Evolutionary conservation across 2,113 vertebrate species (phyloP), one percentile per base, ranked within the genome.

Genomic region (Ammodytes marinus): DNA sequence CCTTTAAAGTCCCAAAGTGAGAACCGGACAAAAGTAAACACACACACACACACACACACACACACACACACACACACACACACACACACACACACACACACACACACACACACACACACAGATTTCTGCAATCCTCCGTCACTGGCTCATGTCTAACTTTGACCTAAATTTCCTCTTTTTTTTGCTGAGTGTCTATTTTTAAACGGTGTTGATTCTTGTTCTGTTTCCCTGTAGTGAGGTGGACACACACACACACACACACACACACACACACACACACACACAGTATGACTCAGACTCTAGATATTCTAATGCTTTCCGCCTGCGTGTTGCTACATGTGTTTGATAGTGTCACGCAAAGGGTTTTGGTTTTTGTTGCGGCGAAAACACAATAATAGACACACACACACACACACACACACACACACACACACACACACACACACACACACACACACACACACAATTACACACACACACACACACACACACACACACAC

Each of bases 161-260:
- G 87, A 81, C 70, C 74, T 72, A 54, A 81, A 83, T 75, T 58
- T 82, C 86, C 60, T 61, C 42, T 9, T 59, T 66, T 42, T 40
- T 45, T 43, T 74, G 88, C 90, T 84, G 87, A 90, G 69, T 80
- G 71, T 87, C 86, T 90, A 84, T 81, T 89, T 88, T 87, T 87
- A 87, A 88, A 82, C 76, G 7, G 46, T 19, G 84, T 76, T 80
- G 79, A 71, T 89, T 67, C 86, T 63, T 35, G 64, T 72, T 17
- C 69, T 70, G 80, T 82, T 68, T 83, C 86, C 74, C 76, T 84
- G 75, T 68, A 82, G 78, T 11, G 67, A 72, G 75, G 67, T 45
- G 10, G 35, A 37, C 27, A 27, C 27, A 27, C 27, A 27, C 27
- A 27, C 27, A 27, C 27, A 27, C 27, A 27, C 27, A 27, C 27